Percentiles rank a stretch among this genome's conserved stretches.
phyloP scores from a whole-genome alignment of 2,888 invertebrate genomes.

The Tromatobia lineatoria region DNA sequence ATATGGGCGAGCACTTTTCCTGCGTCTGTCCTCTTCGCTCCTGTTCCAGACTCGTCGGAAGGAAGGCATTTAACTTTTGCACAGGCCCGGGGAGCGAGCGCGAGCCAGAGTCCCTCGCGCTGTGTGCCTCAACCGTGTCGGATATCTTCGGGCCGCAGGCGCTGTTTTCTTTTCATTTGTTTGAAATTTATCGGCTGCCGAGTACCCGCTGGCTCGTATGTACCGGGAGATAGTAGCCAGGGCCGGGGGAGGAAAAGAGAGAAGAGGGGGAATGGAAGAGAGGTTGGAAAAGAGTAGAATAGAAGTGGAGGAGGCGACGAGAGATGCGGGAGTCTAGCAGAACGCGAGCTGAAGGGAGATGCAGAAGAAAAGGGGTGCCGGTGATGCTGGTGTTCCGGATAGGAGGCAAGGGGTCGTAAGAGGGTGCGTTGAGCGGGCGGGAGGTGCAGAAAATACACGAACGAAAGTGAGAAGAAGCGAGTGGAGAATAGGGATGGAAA shows the following conservation, averaged over 20 bases:
- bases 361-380: constrained; percentile 35
- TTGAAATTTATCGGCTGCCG: constrained; percentile 77
- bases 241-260: constrained; percentile 28
- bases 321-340: constrained; percentile 37
- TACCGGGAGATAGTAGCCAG: constrained; percentile 47
- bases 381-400: constrained; percentile 42
- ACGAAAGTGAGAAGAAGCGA: constrained; percentile 47
- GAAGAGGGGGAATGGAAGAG: constrained; percentile 29
- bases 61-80: constrained; percentile 64
- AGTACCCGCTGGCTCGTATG: constrained; percentile 67
- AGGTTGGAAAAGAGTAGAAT: constrained; percentile 22
- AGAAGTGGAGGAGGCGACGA: constrained; percentile 34
- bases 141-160: constrained; percentile 71
- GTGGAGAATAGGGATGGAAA: constrained; percentile 63
- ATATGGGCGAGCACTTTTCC: constrained; percentile 33
- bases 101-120: constrained; percentile 10
- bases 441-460: constrained; percentile 53
- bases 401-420: constrained; percentile 40
- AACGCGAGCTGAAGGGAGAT: constrained; percentile 40
- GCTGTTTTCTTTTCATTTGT: constrained; percentile 77
- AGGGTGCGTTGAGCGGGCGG: constrained; percentile 46
- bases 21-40: constrained; percentile 19
- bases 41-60: not conserved
- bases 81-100: constrained; percentile 7
- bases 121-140: constrained; percentile 39